These are phyloP conservation scores for Nycticryphes semicollaris DNA, from an alignment of 2,113 vertebrate species.

Conservation along the genomic window DNA sequence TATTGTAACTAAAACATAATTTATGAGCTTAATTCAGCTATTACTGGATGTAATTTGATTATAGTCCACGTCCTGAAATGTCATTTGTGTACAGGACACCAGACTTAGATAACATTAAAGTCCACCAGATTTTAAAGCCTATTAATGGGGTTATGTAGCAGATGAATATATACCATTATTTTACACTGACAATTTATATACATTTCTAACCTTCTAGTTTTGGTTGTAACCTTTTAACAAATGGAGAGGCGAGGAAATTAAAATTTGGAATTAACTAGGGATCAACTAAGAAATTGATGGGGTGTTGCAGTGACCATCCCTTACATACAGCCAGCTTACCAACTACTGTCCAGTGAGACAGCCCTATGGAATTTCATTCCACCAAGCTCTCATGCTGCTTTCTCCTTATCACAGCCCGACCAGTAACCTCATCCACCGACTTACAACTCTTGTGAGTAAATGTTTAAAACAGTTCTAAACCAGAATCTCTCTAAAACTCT, in stretches of 20 bases:
- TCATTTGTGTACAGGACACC: background rate
- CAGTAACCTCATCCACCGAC: background rate
- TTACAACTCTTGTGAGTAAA: background rate
- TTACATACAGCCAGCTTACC: background rate
- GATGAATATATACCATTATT: background rate
- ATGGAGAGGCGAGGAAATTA: background rate
- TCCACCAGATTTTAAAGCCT: background rate
- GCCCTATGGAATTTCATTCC: background rate
- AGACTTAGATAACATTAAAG: background rate
- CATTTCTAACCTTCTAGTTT: background rate
- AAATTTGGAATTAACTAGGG: background rate
- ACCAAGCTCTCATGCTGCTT: background rate
- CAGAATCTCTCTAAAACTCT: background rate
- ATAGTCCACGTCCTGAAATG: background rate
- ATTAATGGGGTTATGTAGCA: background rate
- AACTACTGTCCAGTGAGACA: background rate
- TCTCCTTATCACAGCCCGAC: background rate
- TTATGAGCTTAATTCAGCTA: conserved; percentile 20
- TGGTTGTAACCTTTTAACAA: background rate
- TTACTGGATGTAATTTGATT: conserved; percentile 17
- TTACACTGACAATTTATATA: background rate
- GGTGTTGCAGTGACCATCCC: background rate
- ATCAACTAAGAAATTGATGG: background rate
- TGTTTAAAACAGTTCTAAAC: background rate
- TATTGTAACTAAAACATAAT: background rate